Percentiles rank a stretch among this genome's conserved stretches.
phyloP scores from a whole-genome alignment of 2,113 vertebrate species.

The Hystrix cristata region DNA sequence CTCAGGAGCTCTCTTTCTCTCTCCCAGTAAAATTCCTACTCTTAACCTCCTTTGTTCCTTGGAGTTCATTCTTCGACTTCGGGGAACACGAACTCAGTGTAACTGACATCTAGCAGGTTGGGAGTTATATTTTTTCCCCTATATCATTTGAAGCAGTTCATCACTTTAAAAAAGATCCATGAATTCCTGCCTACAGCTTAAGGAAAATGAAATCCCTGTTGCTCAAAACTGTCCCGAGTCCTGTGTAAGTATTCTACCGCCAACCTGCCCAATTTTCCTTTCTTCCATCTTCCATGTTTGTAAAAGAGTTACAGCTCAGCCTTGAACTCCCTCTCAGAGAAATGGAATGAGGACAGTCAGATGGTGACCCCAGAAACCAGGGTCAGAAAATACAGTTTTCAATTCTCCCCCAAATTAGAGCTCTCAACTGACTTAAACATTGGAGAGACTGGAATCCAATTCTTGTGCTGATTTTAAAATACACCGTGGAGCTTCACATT shows the following conservation, averaged over 20 bases:
- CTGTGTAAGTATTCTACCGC: not conserved
- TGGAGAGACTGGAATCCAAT: not conserved
- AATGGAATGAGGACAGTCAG: too few relatives aligned
- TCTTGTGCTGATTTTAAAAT: not conserved
- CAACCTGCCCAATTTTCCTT: not conserved
- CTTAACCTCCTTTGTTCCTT: too few relatives aligned
- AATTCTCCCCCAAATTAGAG: not conserved
- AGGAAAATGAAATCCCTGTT: not conserved
- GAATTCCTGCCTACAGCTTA: not conserved
- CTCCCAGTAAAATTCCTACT: too few relatives aligned
- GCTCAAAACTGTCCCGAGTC: not conserved
- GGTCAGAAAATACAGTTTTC: not conserved
- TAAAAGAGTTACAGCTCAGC: not conserved
- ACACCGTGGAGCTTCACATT: not conserved
- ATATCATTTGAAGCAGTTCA: conserved; percentile 50
- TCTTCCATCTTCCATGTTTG: not conserved
- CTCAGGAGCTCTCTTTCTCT: too few relatives aligned
- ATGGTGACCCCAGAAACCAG: not conserved
- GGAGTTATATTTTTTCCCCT: too few relatives aligned
- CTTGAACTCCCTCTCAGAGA: not conserved
- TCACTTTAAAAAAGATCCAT: not conserved
- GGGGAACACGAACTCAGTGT: too few relatives aligned
- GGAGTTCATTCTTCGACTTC: too few relatives aligned
- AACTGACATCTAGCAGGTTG: too few relatives aligned
- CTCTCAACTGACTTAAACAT: not conserved